Evolutionary conservation across 1,140 invertebrate species (phyloP).

Genomic region (Pseudobourletiella spinata): DNA sequence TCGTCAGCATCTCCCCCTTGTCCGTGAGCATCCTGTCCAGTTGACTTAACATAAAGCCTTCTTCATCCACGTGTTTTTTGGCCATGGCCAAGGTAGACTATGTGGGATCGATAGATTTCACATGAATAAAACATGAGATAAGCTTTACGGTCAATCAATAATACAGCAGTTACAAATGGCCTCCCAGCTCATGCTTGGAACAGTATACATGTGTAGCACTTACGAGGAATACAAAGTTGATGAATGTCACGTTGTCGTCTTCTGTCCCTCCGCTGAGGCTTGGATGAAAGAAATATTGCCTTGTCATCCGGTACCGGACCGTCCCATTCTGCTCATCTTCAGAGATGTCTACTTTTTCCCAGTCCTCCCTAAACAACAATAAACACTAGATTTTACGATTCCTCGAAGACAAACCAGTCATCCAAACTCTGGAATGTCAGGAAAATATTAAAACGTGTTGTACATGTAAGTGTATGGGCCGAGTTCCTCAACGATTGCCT

Average conservation of each 20-base stretch:
- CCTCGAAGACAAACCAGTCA: no score
- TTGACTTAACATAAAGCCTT: background rate
- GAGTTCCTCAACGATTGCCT: slow-evolving; percentile 42
- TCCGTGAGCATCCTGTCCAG: background rate
- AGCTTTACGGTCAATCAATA: no score
- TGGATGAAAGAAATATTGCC: slow-evolving; percentile 10
- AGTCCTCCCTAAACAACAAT: slow-evolving; percentile 6
- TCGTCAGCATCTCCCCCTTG: slow-evolving; percentile 16
- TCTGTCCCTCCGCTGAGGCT: slow-evolving; percentile 10
- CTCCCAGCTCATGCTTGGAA: no score
- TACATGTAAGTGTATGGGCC: slow-evolving; percentile 48
- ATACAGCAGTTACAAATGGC: no score
- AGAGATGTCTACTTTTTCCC: slow-evolving; percentile 18
- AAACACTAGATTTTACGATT: background rate
- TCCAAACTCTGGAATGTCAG: background rate
- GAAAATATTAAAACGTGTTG: background rate
- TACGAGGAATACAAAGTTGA: slow-evolving; percentile 26
- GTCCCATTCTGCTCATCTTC: slow-evolving; percentile 4
- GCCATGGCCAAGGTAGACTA: no score
- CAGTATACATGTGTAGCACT: background rate
- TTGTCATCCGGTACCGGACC: slow-evolving; percentile 6
- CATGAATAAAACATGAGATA: no score
- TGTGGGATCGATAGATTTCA: no score
- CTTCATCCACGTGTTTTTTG: background rate
- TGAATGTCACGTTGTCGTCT: slow-evolving; percentile 18